Evolutionary conservation across 2,888 invertebrate genomes (phyloP).

Genomic region (Glaucopsyche alexis): DNA sequence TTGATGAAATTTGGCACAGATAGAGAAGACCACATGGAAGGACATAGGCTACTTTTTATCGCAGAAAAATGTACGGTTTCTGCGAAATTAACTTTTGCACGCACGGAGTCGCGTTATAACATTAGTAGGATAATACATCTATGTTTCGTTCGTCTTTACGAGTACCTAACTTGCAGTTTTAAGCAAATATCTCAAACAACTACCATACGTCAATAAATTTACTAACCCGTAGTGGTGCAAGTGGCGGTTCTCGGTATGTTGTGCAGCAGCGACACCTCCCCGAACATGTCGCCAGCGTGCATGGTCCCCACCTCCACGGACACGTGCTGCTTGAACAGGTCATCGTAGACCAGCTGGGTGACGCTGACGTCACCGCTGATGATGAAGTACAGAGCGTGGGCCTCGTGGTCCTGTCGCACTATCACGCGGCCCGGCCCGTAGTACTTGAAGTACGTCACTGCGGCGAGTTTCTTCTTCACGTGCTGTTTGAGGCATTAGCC

Average conservation of each 20-base stretch:
- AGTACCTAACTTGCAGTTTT: no score
- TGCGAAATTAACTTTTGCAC: no score
- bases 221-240: conserved; percentile 75
- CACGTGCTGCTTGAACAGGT: conserved; percentile 64
- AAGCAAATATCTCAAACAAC: no score
- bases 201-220: conserved; percentile 22
- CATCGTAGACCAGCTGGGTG: conserved; percentile 74
- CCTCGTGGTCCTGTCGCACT: conserved; percentile 81
- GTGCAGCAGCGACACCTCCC: conserved; percentile 83
- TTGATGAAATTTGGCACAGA: no score
- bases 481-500: conserved; percentile 63
- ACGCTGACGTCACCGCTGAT: conserved; percentile 78
- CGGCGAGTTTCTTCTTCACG: conserved; percentile 81
- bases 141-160: no score
- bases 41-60: no score
- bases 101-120: no score
- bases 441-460: conserved; percentile 81
- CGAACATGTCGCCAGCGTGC: conserved; percentile 82
- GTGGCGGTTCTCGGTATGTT: conserved; percentile 81
- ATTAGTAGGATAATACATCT: no score
- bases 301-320: conserved; percentile 74
- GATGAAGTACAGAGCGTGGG: conserved; percentile 83
- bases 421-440: conserved; percentile 80
- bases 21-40: no score
- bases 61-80: no score